A percentile compares a stretch with the other conserved stretches of the same genome.
phyloP scores from a whole-genome alignment of 2,113 vertebrate genomes.

The Neodontobutis hainanensis region DNA sequence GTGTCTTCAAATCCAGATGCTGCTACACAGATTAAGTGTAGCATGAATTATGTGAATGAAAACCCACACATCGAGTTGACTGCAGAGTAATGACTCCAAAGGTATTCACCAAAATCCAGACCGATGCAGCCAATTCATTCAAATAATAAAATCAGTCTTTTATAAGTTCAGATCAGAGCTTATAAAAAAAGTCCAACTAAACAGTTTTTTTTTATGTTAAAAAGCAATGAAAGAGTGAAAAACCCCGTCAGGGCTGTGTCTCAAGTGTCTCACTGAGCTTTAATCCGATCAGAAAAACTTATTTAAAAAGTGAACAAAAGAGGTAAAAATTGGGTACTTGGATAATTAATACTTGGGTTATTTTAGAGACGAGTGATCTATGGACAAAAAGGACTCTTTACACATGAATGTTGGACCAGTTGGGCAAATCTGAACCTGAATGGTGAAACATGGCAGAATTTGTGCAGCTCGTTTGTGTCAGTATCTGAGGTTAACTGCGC shows the following conservation, averaged over 20 bases:
- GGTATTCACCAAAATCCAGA: too few species aligned
- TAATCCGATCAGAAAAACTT: neutral
- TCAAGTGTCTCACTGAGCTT: neutral
- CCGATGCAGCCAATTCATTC: too few species aligned
- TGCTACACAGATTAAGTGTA: too few species aligned
- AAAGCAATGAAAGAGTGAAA: neutral
- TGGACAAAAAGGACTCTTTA: too few species aligned
- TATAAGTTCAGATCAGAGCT: neutral
- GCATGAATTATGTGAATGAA: too few species aligned
- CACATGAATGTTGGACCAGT: too few species aligned
- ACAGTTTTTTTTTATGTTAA: neutral
- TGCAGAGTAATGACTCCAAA: too few species aligned
- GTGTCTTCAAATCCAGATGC: too few species aligned
- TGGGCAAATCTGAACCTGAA: too few species aligned
- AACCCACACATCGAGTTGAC: too few species aligned
- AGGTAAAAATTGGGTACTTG: neutral
- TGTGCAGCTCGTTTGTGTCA: neutral
- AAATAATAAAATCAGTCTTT: neutral
- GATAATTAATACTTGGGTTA: neutral
- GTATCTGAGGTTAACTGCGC: neutral
- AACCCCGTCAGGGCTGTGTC: neutral
- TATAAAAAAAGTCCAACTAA: neutral
- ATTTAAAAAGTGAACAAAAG: neutral
- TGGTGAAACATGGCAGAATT: too few species aligned
- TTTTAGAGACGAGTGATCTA: too few species aligned